These are phyloP conservation scores for Ethmia dodecea DNA, from an alignment of 2,888 invertebrate genomes.

Conservation along the genomic window DNA sequence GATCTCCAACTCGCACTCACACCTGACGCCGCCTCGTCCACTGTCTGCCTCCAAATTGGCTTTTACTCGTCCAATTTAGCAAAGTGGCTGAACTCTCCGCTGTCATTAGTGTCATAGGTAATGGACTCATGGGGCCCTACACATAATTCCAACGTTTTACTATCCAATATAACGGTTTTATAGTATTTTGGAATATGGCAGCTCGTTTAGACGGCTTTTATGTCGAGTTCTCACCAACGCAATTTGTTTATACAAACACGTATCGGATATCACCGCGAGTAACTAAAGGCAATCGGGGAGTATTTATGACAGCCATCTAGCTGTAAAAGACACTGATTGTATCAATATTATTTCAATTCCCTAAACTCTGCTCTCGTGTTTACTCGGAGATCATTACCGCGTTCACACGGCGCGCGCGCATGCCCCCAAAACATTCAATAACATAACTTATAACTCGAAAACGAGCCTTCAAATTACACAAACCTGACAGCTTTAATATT, in stretches of 20 bases:
- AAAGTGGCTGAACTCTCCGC: slow-evolving; percentile 28
- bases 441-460: slow-evolving; percentile 69
- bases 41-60: slow-evolving; percentile 7
- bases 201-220: slow-evolving; percentile 40
- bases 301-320: slow-evolving; percentile 39
- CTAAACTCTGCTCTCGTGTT: slow-evolving; percentile 38
- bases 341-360: slow-evolving; percentile 51
- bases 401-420: slow-evolving; percentile 47
- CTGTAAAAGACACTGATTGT: slow-evolving; percentile 45
- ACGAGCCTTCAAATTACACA: slow-evolving; percentile 70
- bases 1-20: slow-evolving; percentile 22
- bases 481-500: slow-evolving; percentile 75
- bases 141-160: slow-evolving; percentile 42
- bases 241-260: slow-evolving; percentile 29
- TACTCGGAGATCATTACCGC: slow-evolving; percentile 43
- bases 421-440: slow-evolving; percentile 66
- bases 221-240: slow-evolving; percentile 30
- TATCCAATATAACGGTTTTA: slow-evolving; percentile 35
- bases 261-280: slow-evolving; percentile 34
- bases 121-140: slow-evolving; percentile 41
- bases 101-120: slow-evolving; percentile 47
- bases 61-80: slow-evolving; percentile 43
- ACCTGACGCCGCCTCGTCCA: slow-evolving; percentile 42
- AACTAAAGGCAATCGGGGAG: slow-evolving; percentile 28
- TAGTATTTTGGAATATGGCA: slow-evolving; percentile 41